Base-by-base conservation (phyloP, 2,797 vertebrate genomes). In the Huso huso region DNA sequence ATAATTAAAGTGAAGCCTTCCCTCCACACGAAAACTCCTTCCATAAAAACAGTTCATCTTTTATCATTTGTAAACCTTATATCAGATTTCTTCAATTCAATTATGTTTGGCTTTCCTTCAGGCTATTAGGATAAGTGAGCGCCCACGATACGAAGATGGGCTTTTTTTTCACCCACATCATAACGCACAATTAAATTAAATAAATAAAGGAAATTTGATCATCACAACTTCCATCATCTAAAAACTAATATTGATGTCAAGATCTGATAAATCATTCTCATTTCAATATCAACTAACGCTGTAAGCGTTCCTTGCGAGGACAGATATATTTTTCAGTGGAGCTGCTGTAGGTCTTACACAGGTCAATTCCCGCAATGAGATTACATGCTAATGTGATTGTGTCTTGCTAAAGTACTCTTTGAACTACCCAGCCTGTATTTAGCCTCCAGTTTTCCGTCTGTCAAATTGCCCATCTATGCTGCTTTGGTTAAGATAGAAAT, bases 291-390 rank as follows among this genome's bases (percentile, higher is more conserved):
- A 69, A 51, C 66, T 69, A 74, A 73, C 62, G 48, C 53, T 67
- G 67, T 69, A 76, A 74, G 58, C 55, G 63, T 73, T 68, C 71
- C 61, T 61, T 62, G 65, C 71, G 69, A 72, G 71, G 73, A 72
- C 73, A 70, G 15, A 18, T 71, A 3, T 37, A 37, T 37, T 65
- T 68, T 66, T 66, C 68, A 70, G 65, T 49, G 2, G 67, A 72
- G 70, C 23, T 73, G 73, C 68, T 55, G 68, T 37, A 3, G 66
- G 71, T 74, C 66, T 63, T 63, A 70, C 70, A 70, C 61, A 48
- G 73, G 73, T 73, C 75, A 71, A 70, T 76, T 70, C 69, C 68
- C 68, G 62, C 74, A 75, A 76, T 50, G 60, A 53, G 73, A 70
- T 75, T 71, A 75, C 6, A n/a, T 62, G 62, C 51, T 59, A 7